Evolutionary conservation across 2,797 vertebrate genomes (phyloP).

Genomic region (Valencia hispanica): DNA sequence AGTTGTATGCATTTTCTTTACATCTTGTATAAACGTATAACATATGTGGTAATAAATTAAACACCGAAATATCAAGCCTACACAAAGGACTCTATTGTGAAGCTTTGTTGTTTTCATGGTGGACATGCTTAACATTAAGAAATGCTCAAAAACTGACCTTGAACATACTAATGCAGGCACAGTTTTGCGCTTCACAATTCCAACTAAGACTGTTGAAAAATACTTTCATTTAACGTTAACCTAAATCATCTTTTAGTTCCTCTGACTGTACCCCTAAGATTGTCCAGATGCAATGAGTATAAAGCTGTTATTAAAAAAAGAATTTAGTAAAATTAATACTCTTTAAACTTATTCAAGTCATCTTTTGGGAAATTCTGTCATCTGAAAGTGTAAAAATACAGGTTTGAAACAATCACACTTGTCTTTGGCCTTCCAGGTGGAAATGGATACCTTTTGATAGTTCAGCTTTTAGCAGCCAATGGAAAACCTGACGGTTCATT

Average conservation of each 20-base stretch:
- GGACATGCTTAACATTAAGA: background rate
- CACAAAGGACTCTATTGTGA: background rate
- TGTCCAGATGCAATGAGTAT: background rate
- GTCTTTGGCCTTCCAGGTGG: background rate
- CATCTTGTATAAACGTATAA: conserved; percentile 20
- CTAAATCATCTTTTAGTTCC: background rate
- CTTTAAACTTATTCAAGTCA: background rate
- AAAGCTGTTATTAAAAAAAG: background rate
- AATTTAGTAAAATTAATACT: background rate
- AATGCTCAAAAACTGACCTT: background rate
- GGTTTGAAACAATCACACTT: background rate
- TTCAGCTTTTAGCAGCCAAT: background rate
- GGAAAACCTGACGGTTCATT: background rate
- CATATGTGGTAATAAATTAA: conserved; percentile 42
- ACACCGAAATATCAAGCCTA: conserved; percentile 47
- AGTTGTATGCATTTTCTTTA: background rate
- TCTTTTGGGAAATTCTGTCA: background rate
- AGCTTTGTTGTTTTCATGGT: background rate
- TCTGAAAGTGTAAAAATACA: background rate
- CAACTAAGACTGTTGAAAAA: background rate
- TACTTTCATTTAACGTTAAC: background rate
- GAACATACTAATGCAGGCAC: background rate
- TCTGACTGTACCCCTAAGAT: background rate
- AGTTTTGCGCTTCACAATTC: background rate
- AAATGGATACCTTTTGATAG: background rate